Conservation (phyloP, 2,888 invertebrate species). For the Miltochrista miniata region DNA sequence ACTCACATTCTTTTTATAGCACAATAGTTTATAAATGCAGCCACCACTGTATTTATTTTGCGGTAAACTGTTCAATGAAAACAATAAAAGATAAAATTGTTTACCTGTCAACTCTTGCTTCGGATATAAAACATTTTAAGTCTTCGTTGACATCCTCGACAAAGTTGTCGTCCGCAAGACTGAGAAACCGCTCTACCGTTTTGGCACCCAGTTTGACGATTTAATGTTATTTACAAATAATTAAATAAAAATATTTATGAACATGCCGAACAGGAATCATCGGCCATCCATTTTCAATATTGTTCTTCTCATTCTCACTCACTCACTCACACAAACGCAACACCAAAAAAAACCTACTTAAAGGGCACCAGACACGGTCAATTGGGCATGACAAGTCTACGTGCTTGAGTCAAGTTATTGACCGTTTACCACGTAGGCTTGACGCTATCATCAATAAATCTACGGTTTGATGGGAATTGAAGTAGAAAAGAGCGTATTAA, state of each 20-base stretch:
- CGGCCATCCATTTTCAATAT: constrained; percentile 65
- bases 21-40: not conserved
- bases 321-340: constrained; percentile 34
- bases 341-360: not conserved
- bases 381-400: too few relatives aligned
- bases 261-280: constrained; percentile 68
- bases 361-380: too few relatives aligned
- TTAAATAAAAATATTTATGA: constrained; percentile 61
- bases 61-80: constrained; percentile 25
- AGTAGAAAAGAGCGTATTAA: too few relatives aligned
- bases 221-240: constrained; percentile 51
- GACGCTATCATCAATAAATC: too few relatives aligned
- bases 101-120: constrained; percentile 80
- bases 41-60: constrained; percentile 12
- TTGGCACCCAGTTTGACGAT: constrained; percentile 82
- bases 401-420: too few relatives aligned
- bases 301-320: too few relatives aligned
- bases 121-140: constrained; percentile 76
- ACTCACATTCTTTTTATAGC: not conserved
- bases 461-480: too few relatives aligned
- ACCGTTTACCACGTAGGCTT: too few relatives aligned
- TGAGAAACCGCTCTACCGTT: constrained; percentile 77
- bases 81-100: constrained; percentile 60
- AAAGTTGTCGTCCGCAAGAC: constrained; percentile 76
- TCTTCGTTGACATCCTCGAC: constrained; percentile 80